Evolutionary conservation across 2,888 invertebrate species (phyloP).

Genomic region (Meiosimyza platycephala): DNA sequence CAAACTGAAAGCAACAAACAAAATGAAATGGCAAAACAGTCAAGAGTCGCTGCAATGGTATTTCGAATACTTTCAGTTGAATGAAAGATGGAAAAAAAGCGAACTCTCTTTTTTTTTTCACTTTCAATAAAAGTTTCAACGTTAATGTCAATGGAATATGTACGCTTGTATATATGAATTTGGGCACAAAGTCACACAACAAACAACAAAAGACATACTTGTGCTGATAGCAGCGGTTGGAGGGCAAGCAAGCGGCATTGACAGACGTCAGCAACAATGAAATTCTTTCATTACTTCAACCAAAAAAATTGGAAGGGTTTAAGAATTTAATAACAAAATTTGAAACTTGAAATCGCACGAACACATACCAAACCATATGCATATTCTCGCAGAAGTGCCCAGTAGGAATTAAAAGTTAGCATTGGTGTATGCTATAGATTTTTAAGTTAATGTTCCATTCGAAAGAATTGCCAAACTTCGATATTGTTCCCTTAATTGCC

Average conservation of each 20-base stretch:
- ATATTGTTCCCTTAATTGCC: no score
- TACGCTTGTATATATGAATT: neutral
- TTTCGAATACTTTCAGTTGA: conserved; percentile 27
- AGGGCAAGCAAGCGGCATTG: conserved; percentile 20
- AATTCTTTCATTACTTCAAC: conserved; percentile 25
- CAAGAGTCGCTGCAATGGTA: neutral
- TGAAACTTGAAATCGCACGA: conserved; percentile 18
- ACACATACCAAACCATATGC: neutral
- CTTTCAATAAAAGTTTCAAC: conserved; percentile 41
- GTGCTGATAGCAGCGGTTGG: no score
- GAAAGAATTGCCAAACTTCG: no score
- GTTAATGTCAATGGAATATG: conserved; percentile 38
- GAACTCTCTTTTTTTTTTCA: conserved; percentile 30
- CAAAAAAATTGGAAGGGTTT: conserved; percentile 26
- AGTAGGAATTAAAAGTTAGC: neutral
- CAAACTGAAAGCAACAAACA: neutral
- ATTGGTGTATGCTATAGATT: no score
- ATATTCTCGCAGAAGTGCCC: neutral
- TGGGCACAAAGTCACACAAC: neutral
- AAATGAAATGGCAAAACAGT: neutral
- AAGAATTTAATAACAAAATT: conserved; percentile 42
- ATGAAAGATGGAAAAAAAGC: neutral
- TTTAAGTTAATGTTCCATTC: no score
- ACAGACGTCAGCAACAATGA: conserved; percentile 34
- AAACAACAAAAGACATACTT: no score